Evolutionary conservation across 2,797 vertebrate species (phyloP).

Genomic region (Pogonophryne albipinna): DNA sequence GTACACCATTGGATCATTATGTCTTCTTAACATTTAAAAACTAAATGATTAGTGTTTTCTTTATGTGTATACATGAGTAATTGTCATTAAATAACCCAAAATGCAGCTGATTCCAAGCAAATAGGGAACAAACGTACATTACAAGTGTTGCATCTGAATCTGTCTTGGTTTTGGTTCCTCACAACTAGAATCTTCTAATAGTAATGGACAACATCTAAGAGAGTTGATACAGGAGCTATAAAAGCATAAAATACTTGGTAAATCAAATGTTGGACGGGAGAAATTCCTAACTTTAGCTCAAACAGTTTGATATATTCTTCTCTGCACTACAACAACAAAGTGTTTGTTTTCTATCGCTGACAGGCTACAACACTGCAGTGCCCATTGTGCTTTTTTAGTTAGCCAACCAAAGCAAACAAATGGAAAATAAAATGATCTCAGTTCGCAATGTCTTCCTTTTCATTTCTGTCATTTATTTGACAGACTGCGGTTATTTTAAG

Average conservation of each 20-base stretch:
- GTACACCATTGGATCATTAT: neutral
- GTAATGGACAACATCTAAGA: neutral
- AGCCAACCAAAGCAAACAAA: conserved; percentile 11
- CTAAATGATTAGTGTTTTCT: too few species aligned
- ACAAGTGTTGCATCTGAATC: neutral
- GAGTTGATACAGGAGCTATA: neutral
- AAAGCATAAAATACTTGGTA: neutral
- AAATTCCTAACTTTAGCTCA: conserved; percentile 2
- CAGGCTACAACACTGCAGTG: neutral
- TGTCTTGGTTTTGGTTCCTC: neutral
- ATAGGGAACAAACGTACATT: neutral
- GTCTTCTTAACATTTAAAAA: neutral
- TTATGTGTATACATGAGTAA: neutral
- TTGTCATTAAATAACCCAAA: neutral
- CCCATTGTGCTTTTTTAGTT: conserved; percentile 22
- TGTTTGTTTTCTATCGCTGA: conserved; percentile 25
- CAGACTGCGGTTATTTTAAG: conserved; percentile 41
- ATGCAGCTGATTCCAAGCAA: neutral
- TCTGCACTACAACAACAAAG: conserved; percentile 13
- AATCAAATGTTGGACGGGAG: neutral
- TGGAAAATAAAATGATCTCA: conserved; percentile 21
- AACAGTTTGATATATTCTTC: neutral
- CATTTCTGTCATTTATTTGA: conserved; percentile 31
- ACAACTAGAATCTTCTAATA: neutral
- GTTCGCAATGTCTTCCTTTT: neutral